Conservation (phyloP, 2,113 vertebrate genomes). For the Callipepla californica region DNA sequence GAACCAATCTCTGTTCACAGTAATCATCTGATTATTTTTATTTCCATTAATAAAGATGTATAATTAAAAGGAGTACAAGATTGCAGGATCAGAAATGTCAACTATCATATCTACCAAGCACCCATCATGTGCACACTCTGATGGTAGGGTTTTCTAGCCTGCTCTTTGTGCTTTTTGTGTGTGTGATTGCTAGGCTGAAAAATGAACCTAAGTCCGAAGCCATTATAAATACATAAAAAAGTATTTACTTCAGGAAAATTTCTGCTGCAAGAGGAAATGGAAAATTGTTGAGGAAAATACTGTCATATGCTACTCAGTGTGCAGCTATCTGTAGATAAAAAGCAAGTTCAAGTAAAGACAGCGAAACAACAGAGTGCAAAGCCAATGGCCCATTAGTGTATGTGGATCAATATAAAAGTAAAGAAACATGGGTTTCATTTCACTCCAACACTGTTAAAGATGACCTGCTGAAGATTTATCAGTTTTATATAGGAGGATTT, state of each 20-base stretch:
- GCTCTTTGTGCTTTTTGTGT: not conserved
- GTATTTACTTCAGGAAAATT: conserved; percentile 3
- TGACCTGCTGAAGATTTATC: conserved; percentile 54
- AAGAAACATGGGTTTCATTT: conserved; percentile 59
- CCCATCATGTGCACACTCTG: not conserved
- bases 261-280: not conserved
- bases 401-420: conserved; percentile 57
- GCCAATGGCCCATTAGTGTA: conserved; percentile 32
- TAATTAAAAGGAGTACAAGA: not conserved
- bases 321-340: not conserved
- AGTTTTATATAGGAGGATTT: conserved; percentile 38
- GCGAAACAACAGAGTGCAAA: not conserved
- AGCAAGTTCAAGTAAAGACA: conserved; percentile 32
- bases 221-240: not conserved
- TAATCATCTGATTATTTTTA: not conserved
- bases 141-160: not conserved
- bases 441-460: conserved; percentile 12
- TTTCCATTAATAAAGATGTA: not conserved
- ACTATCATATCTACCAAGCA: not conserved
- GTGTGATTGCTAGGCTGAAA: not conserved
- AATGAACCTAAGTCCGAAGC: not conserved
- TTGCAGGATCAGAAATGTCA: not conserved
- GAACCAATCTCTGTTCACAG: not conserved
- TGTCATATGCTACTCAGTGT: conserved; percentile 5
- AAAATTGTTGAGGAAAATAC: conserved; percentile 14